Evolutionary conservation across 2,888 invertebrate genomes (phyloP).

Genomic region (Athalia rosae): DNA sequence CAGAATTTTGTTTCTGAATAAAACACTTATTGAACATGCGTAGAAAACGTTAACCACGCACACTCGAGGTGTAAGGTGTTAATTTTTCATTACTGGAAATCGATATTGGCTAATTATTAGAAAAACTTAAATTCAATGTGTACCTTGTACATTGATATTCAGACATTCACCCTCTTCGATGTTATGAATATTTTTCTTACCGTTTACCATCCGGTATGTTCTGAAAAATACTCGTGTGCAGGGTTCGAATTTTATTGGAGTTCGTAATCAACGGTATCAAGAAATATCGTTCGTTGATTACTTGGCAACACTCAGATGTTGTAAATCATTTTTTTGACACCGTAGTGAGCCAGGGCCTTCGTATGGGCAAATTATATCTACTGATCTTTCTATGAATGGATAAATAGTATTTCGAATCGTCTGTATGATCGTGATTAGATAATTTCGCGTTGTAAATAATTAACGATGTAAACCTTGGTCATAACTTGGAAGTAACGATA

Average conservation of each 20-base stretch:
- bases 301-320: no score
- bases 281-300: not conserved
- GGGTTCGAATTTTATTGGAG: not conserved
- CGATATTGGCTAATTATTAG: no score
- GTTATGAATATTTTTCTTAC: no score
- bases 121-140: no score
- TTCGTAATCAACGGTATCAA: not conserved
- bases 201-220: no score
- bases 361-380: not conserved
- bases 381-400: not conserved
- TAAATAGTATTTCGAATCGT: not conserved
- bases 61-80: no score
- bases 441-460: constrained; percentile 21
- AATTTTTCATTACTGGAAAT: no score
- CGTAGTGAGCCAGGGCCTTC: no score
- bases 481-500: constrained; percentile 65
- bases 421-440: constrained; percentile 18
- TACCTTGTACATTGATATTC: no score
- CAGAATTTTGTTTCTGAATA: constrained; percentile 9
- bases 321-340: no score
- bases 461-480: not conserved
- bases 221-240: not conserved
- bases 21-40: constrained; percentile 20
- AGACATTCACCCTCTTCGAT: no score
- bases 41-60: not conserved